Evolutionary conservation across 64 coral and sea anemone species (phyloP).

Genomic region (Actinia equina): DNA sequence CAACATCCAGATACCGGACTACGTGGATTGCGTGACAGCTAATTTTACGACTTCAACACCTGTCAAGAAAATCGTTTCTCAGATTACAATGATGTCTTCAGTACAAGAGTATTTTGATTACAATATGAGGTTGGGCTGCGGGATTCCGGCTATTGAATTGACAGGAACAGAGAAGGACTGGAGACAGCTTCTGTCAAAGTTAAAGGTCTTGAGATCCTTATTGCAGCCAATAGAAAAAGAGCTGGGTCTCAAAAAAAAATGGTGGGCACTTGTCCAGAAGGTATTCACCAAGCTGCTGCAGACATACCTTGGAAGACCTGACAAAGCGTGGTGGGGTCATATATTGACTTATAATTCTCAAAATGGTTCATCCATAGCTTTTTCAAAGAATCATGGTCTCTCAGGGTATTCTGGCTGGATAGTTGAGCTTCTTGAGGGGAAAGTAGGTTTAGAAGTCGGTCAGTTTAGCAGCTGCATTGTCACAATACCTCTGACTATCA

Average conservation of each 20-base stretch:
- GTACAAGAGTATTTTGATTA: slow-evolving; percentile 54
- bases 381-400: neutral
- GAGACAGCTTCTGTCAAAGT: slow-evolving; percentile 31
- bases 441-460: no score
- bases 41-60: slow-evolving; percentile 58
- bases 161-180: slow-evolving; percentile 50
- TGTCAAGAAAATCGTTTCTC: slow-evolving; percentile 77
- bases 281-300: slow-evolving; percentile 37
- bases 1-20: slow-evolving; percentile 70
- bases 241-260: slow-evolving; percentile 3
- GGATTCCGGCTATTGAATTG: slow-evolving; percentile 65
- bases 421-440: slow-evolving; percentile 44
- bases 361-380: neutral
- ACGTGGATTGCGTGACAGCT: slow-evolving; percentile 67
- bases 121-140: slow-evolving; percentile 8
- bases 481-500: no score
- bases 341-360: slow-evolving; percentile 21
- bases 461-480: no score
- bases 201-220: slow-evolving; percentile 11
- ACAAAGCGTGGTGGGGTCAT: slow-evolving; percentile 60
- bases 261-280: slow-evolving; percentile 24
- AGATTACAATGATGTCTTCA: slow-evolving; percentile 73
- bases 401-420: slow-evolving; percentile 45
- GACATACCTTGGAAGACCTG: slow-evolving; percentile 42
- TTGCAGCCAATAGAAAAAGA: slow-evolving; percentile 43